Base-by-base conservation (phyloP, 2,888 invertebrate species). In the Drosophila picticornis region DNA sequence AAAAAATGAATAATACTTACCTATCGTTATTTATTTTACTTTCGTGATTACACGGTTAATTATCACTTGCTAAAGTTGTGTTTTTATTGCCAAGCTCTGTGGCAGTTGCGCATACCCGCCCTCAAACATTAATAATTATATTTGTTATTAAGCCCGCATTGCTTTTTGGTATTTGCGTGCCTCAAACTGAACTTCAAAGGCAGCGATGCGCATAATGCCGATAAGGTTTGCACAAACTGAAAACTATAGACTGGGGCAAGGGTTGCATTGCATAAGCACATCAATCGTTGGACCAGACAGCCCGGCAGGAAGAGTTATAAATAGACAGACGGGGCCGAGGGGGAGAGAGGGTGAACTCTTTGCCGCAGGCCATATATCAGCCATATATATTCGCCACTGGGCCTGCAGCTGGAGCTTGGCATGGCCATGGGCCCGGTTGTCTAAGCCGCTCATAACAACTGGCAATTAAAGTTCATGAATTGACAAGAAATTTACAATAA, bases 261-360 rank as follows among this genome's bases (percentile, higher is more conserved):
- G 84, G 89, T 84, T 79, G 86, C 89, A 89, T 84, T 84, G 89
- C 84, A 84, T 84, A 84, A 84, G 81, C 84, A 84, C 84, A 84
- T 84, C 84, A 84, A 84, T 84, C 84, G 87, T 84, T 88, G 84
- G 81, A 84, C 84, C 84, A 86, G 87, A 81, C 89, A 76, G 63
- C 64, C 34, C 46, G 40, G 46, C 52, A 80, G 80, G 53, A 72
- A 77, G 60, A 63, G 72, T 57, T 55, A 22, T 13, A 25, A 25
- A 40, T 53, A 29, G 34, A 1, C 46, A 50, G 31, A 57, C n/a
- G 53, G 58, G 58, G 7, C 2, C n/a, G 56, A 32, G 10, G 13
- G 31, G 36, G 36, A 6, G 62, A 22, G 52, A 32, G 53, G 53
- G 52, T 61, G 64, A 67, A 65, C 57, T 55, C 58, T 74, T 72